A percentile compares a stretch with the other conserved stretches of the same genome.
Conservation (phyloP, 2,113 vertebrate species). For the Dolichallabes microphthalmus region DNA sequence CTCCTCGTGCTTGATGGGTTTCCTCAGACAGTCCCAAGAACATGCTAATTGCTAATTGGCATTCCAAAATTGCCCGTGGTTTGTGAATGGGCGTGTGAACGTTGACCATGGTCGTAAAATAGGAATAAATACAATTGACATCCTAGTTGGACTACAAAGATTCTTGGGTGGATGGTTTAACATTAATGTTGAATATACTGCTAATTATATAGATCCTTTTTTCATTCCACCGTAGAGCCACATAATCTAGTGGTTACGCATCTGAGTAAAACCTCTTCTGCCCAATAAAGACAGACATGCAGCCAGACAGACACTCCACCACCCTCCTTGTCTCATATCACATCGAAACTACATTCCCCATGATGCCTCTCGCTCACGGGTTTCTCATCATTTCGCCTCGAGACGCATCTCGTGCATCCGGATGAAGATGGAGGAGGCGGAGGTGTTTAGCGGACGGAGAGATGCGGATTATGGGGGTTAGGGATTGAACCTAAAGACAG, state of each 20-base stretch:
- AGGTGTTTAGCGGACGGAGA: slow-evolving; percentile 53
- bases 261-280: no score
- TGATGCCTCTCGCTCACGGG: slow-evolving; percentile 33
- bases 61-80: no score
- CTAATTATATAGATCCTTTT: background rate
- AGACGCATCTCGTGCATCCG: slow-evolving; percentile 49
- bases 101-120: no score
- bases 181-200: background rate
- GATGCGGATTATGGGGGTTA: slow-evolving; percentile 66
- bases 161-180: no score
- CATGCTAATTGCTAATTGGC: no score
- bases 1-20: no score
- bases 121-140: no score
- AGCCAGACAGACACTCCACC: no score
- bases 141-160: no score
- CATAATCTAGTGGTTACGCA: background rate
- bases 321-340: background rate
- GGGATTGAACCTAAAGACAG: background rate
- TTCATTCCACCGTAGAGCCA: background rate
- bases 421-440: slow-evolving; percentile 71
- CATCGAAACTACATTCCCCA: slow-evolving; percentile 52
- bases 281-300: no score
- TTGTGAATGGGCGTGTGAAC: no score
- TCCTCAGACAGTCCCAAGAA: no score
- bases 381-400: slow-evolving; percentile 26